Evolutionary conservation across 2,113 vertebrate genomes (phyloP), one percentile per base, ranked within the genome.

Genomic region (Vulpes ferrilata): DNA sequence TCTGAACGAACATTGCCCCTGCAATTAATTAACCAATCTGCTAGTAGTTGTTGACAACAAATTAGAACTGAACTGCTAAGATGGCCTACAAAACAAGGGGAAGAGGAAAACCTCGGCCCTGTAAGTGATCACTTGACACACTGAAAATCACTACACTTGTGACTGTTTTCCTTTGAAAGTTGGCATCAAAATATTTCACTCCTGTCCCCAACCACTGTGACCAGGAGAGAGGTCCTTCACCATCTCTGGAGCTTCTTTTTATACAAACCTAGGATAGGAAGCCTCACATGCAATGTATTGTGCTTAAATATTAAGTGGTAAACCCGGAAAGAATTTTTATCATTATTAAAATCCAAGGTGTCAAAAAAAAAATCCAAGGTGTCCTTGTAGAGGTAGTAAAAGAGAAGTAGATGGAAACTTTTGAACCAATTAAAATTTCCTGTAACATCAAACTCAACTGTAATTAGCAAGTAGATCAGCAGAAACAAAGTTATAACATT

Each of bases 401-500:
- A 80, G 55, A 2, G 64, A 20, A 69, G 55, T 19, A 64, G 35
- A 57, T 5, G 27, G 55, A 71, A 89, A 69, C 15, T n/a, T 79
- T 20, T 1, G 17, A 19, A 43, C 53, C n/a, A 80, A 76, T 5
- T 35, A 19, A 95, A 93, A 74, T 89, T 67, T 95, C 79, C 57
- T 35, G 0, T 62, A 62, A 55, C n/a, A 71, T 19, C 78, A 35
- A 51, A 85, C 62, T 43, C 51, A 69, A 69, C 4, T 83, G 35
- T 35, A 85, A 92, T 35, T 30, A 85, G 23, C 38, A 92, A n/a
- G 17, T 1, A 48, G 17, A 32, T 64, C n/a, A 13, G 16, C 20
- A 23, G 79, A 95, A 90, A 79, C 53, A 27, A 90, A 86, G 79
- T 82, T 5, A 35, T 55, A 93, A 80, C 71, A 65, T 10, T 93